phyloP scores from a whole-genome alignment of 2,888 invertebrate genomes.

The Lasioglossum oenotherae region DNA sequence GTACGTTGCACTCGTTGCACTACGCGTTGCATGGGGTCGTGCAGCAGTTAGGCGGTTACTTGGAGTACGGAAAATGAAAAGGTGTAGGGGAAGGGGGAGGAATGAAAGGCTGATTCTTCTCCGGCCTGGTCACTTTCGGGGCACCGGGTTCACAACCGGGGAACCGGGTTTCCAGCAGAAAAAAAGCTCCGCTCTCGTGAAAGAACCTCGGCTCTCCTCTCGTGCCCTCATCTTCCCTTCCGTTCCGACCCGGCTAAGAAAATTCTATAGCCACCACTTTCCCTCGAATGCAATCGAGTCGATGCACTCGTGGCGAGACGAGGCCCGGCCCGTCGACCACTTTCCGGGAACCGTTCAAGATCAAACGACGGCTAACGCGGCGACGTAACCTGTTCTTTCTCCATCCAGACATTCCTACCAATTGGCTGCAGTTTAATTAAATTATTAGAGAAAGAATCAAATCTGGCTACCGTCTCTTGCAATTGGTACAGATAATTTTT shows the following conservation, averaged over 20 bases:
- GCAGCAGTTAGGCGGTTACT: not conserved
- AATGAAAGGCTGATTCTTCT: conserved; percentile 47
- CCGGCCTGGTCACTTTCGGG: conserved; percentile 17
- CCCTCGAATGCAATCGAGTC: conserved; percentile 14
- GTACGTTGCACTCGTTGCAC: not conserved
- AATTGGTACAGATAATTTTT: too few relatives aligned
- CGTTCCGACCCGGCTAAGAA: conserved; percentile 22
- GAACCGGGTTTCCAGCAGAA: conserved; percentile 2
- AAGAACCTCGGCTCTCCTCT: not conserved
- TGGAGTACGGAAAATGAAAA: not conserved
- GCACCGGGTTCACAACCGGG: conserved; percentile 9
- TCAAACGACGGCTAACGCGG: not conserved
- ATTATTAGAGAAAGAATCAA: too few relatives aligned
- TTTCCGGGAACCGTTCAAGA: not conserved
- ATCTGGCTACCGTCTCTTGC: too few relatives aligned
- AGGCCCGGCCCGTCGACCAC: not conserved
- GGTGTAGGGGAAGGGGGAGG: conserved; percentile 3
- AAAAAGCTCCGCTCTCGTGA: not conserved
- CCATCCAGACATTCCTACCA: not conserved
- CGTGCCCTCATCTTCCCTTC: not conserved
- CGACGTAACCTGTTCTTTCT: not conserved
- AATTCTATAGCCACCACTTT: conserved; percentile 15
- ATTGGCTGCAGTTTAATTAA: not conserved
- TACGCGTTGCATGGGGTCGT: not conserved
- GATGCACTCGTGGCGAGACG: conserved; percentile 1